Evolutionary conservation across 92 coral and sea anemone species (phyloP).

Genomic region (Palythoa grandis): DNA sequence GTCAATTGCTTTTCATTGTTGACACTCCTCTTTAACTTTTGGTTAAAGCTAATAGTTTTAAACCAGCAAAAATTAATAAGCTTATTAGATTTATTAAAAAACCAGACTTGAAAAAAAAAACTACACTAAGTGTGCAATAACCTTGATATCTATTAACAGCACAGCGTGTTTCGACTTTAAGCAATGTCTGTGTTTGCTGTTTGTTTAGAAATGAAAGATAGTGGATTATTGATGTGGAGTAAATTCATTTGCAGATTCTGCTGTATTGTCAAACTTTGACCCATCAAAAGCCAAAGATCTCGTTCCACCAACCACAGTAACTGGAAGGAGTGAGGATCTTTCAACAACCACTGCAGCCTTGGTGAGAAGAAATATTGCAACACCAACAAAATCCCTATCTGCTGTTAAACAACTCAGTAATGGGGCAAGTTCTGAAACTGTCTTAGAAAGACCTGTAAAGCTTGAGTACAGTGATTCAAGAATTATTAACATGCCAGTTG

Average conservation of each 20-base stretch:
- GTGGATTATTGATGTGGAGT: background rate
- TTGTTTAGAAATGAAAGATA: background rate
- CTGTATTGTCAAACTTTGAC: slow-evolving; percentile 3
- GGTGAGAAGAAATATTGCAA: background rate
- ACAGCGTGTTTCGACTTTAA: too few relatives aligned
- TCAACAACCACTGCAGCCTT: background rate
- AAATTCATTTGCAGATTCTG: slow-evolving; percentile 1
- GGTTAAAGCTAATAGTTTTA: background rate
- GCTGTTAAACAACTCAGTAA: slow-evolving; percentile 49
- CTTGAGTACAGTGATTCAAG: slow-evolving; percentile 68
- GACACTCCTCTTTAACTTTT: background rate
- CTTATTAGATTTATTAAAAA: background rate
- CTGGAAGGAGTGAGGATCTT: slow-evolving; percentile 34
- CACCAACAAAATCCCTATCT: slow-evolving; percentile 32
- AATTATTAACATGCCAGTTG: slow-evolving; percentile 86
- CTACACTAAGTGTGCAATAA: too few relatives aligned
- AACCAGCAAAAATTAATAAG: background rate
- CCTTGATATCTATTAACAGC: too few relatives aligned
- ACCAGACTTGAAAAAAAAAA: too few relatives aligned
- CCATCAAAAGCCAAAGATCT: slow-evolving; percentile 5
- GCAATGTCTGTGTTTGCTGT: background rate
- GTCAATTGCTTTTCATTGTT: background rate
- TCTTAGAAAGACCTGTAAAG: slow-evolving; percentile 37
- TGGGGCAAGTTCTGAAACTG: slow-evolving; percentile 43
- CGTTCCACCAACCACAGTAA: background rate